Evolutionary conservation across 2,113 vertebrate genomes (phyloP), one percentile per base, ranked within the genome.

Genomic region (Columba livia): DNA sequence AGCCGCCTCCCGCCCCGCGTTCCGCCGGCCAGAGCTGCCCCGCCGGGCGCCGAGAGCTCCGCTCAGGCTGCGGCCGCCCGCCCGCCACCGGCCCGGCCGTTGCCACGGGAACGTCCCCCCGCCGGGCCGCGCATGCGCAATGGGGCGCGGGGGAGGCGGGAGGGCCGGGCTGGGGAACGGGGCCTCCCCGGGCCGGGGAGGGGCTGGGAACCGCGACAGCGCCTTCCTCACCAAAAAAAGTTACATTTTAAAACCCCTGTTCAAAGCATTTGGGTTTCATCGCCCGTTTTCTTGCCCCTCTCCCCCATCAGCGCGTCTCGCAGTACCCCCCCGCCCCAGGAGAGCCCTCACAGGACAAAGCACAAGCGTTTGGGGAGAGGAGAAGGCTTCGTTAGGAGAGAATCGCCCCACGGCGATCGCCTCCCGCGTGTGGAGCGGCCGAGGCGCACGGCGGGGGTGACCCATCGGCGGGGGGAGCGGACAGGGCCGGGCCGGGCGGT

Each of bases 21-120:
- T 42, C 42, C 42, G 42, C 42, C 42, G 42, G 42, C 42, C 42
- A 42, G 42, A 15, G 42, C 42, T 42, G 42, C 42, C 42, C 42
- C 42, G 42, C 42, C 42, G 42, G 42, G 61, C 54, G 28, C 12
- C 42, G n/a, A 29, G 28, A 42, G 36, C 40, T 32, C 50, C 42
- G 36, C 2, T n/a, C 53, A 5, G 34, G 24, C 47, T 57, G 78
- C 47, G 48, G 62, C 74, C 61, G 54, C 66, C 54, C 84, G 15
- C 42, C 42, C 42, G 83, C 79, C 77, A 58, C 73, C 42, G 61
- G 57, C 82, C 64, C 61, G 79, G 13, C 70, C 69, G 93, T 94
- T 92, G 83, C 92, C 85, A 85, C 6, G 83, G 92, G 61, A 93
- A 96, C 94, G 26, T 36, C 44, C 72, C 81, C 71, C 65, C 71